Conservation (phyloP, 1,140 invertebrate species). For the Theocolax elegans region DNA sequence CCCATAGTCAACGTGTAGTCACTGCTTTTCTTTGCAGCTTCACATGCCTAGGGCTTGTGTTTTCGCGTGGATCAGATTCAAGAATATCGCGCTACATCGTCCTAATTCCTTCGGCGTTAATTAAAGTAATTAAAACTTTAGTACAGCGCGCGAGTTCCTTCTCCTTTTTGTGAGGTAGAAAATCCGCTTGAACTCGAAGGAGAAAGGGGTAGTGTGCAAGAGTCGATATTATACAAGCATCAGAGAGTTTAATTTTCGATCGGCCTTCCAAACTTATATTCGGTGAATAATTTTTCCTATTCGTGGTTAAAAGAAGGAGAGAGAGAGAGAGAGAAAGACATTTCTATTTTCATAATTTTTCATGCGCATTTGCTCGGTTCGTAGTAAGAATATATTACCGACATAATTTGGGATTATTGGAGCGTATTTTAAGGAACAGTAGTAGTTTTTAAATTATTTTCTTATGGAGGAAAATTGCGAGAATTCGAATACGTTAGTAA, state of each 20-base stretch:
- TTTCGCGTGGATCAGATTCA: neutral
- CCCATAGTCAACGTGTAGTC: neutral
- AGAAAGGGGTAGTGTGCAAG: neutral
- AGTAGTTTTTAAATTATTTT: no score
- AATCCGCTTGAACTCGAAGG: neutral
- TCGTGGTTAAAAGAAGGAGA: no score
- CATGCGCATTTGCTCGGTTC: no score
- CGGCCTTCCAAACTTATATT: no score
- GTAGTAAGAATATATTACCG: no score
- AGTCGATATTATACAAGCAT: neutral
- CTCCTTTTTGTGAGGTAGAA: neutral
- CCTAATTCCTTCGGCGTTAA: conserved; percentile 3
- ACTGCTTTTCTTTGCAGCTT: neutral
- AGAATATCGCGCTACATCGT: conserved; percentile 2
- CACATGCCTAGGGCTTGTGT: neutral
- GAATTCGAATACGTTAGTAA: no score
- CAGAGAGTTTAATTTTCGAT: neutral
- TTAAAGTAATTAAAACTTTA: conserved; percentile 33
- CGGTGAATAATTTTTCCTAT: no score
- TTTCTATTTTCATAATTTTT: no score
- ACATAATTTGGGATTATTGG: no score
- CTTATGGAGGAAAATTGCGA: no score
- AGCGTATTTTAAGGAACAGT: no score
- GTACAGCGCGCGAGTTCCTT: neutral
- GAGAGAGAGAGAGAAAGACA: no score